These are phyloP conservation scores for Melanotaenia parkinsoni DNA, from an alignment of 2,797 vertebrate species.

Conservation along the genomic window DNA sequence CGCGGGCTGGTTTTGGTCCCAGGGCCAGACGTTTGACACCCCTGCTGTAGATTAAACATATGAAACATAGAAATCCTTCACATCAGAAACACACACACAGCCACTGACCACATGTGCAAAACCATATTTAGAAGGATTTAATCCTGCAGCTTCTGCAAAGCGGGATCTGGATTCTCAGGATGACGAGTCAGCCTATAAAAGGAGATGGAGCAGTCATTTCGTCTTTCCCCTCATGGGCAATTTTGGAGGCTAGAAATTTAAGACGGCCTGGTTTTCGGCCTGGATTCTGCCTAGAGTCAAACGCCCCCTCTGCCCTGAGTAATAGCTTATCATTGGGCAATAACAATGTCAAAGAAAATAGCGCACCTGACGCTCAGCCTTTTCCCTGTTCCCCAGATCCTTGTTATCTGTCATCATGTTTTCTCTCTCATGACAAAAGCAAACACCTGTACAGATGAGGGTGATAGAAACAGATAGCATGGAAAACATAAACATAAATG, in stretches of 20 bases:
- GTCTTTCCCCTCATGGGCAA: conserved; percentile 50
- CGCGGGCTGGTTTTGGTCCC: background rate
- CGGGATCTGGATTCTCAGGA: conserved; percentile 64
- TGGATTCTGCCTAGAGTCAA: conserved; percentile 67
- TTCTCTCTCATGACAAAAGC: conserved; percentile 22
- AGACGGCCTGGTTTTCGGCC: conserved; percentile 72
- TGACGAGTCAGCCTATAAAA: conserved; percentile 66
- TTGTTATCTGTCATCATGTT: conserved; percentile 54
- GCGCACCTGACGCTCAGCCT: conserved; percentile 57
- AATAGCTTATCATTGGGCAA: conserved; percentile 74
- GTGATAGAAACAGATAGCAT: conserved; percentile 22
- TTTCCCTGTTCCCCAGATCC: conserved; percentile 18
- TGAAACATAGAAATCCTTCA: conserved; percentile 13
- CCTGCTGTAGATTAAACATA: conserved; percentile 8
- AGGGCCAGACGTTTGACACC: background rate
- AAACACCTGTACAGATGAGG: conserved; percentile 31
- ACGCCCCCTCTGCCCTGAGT: conserved; percentile 53
- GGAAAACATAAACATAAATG: conserved; percentile 22
- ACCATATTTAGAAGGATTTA: conserved; percentile 43
- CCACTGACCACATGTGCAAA: conserved; percentile 23
- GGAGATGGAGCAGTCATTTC: conserved; percentile 49
- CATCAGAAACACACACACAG: background rate
- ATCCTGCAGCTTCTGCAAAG: conserved; percentile 43
- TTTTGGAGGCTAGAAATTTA: conserved; percentile 68
- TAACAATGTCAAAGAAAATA: conserved; percentile 71